Conservation (phyloP, 1,140 invertebrate genomes). For the Drosophila santomea region DNA sequence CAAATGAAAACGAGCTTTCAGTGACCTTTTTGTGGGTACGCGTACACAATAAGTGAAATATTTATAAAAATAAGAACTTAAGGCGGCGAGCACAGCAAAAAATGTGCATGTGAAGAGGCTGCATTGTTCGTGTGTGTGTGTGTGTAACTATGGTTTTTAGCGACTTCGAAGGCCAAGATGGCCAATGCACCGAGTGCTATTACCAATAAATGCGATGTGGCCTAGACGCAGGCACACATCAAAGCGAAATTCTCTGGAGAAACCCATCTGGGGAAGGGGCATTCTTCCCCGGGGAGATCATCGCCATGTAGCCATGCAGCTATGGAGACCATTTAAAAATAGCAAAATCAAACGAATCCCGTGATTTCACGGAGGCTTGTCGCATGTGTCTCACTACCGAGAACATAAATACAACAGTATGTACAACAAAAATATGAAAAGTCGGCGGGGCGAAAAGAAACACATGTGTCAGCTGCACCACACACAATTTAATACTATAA, state of each 20-base stretch:
- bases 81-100: conserved; percentile 1
- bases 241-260: conserved; percentile 21
- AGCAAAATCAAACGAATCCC: conserved; percentile 28
- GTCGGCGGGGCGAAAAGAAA: conserved; percentile 19
- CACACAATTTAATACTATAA: background rate
- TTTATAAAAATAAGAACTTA: conserved; percentile 37
- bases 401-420: background rate
- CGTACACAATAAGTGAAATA: conserved; percentile 38
- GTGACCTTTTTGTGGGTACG: conserved; percentile 41
- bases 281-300: conserved; percentile 19
- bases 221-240: conserved; percentile 1
- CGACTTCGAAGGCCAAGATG: conserved; percentile 31
- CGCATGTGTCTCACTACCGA: conserved; percentile 14
- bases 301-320: conserved; percentile 16
- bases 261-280: background rate
- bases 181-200: conserved; percentile 39
- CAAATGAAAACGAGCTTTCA: conserved; percentile 13
- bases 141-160: conserved; percentile 27
- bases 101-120: conserved; percentile 30
- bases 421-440: conserved; percentile 1
- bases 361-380: conserved; percentile 33
- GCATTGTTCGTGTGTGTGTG: conserved; percentile 4
- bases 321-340: conserved; percentile 38
- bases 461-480: conserved; percentile 21
- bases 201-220: conserved; percentile 32